These are phyloP conservation scores for Anoplopoma fimbria DNA, from an alignment of 2,113 vertebrate genomes.

Conservation along the genomic window DNA sequence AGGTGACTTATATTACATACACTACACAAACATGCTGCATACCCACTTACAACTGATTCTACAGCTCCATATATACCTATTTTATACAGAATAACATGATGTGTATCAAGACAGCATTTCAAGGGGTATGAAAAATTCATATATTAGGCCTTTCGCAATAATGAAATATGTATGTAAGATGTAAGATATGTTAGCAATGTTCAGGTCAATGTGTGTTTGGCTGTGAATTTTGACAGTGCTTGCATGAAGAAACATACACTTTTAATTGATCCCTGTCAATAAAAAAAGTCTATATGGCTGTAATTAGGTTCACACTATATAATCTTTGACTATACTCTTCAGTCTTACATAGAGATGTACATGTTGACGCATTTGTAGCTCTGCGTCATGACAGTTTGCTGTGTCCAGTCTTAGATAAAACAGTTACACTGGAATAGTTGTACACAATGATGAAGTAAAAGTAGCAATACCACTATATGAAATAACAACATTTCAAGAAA, in stretches of 20 bases:
- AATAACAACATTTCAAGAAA: neutral
- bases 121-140: slow-evolving; percentile 38
- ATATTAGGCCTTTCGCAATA: neutral
- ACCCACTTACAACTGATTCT: neutral
- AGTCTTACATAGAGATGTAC: neutral
- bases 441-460: neutral
- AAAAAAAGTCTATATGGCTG: neutral
- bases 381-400: neutral
- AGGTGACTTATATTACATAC: neutral
- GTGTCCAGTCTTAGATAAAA: neutral
- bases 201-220: slow-evolving; percentile 4
- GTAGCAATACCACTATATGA: neutral
- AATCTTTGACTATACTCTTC: neutral
- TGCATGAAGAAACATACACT: neutral
- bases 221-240: neutral
- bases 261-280: neutral
- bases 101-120: neutral
- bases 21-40: neutral
- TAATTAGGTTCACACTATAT: neutral
- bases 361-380: too few species aligned
- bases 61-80: neutral
- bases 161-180: slow-evolving; percentile 38
- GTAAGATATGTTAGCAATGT: neutral
- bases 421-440: neutral
- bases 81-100: neutral